These are phyloP conservation scores for Glyptemys insculpta DNA, from an alignment of 2,797 vertebrate species.

Conservation along the genomic window DNA sequence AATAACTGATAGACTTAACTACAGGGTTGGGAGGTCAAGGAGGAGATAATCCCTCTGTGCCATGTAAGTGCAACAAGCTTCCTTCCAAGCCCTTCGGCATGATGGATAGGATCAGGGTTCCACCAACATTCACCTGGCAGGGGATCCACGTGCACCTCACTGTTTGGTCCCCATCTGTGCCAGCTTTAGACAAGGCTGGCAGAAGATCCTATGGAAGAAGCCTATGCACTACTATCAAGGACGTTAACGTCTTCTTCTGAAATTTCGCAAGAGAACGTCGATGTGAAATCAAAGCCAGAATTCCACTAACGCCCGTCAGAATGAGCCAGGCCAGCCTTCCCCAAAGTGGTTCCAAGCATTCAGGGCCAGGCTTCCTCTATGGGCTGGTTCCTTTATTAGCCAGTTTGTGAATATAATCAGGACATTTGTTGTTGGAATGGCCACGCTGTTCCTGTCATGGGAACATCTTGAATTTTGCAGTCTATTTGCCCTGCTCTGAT, in stretches of 20 bases:
- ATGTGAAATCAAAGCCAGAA: not conserved
- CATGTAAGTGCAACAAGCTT: constrained; percentile 68
- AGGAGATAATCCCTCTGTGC: constrained; percentile 71
- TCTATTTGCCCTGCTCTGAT: constrained; percentile 36
- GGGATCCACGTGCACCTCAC: not conserved
- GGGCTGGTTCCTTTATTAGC: not conserved
- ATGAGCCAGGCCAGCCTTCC: fast-evolving
- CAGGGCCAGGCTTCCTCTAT: constrained; percentile 33
- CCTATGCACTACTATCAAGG: not conserved
- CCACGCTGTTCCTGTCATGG: constrained; percentile 31
- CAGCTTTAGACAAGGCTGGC: not conserved
- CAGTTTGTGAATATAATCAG: constrained; percentile 40
- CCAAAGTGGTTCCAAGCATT: not conserved
- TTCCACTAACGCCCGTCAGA: not conserved
- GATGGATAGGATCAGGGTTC: constrained; percentile 35
- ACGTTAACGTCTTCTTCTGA: not conserved
- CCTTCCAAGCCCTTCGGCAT: constrained; percentile 55
- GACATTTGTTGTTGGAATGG: not conserved
- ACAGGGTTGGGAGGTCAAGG: constrained; percentile 74
- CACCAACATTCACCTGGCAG: constrained; percentile 4
- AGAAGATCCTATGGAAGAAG: not conserved
- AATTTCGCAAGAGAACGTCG: not conserved
- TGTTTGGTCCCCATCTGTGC: not conserved
- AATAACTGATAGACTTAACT: constrained; percentile 74
- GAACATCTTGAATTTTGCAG: not conserved